phyloP scores from a whole-genome alignment of 2,113 vertebrate species.

The Serilophus lunatus region DNA sequence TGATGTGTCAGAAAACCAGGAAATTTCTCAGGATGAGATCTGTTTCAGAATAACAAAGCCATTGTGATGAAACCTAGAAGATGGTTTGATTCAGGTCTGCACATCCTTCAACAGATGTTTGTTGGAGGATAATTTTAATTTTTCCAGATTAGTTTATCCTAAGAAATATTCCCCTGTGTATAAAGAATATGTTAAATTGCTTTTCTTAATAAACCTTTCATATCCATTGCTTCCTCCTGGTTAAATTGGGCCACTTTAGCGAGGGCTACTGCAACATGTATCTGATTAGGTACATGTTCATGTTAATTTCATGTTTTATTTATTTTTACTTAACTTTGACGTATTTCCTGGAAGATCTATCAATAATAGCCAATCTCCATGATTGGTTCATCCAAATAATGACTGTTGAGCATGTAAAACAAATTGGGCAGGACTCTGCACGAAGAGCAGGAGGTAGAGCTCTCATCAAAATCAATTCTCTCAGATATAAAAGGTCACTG shows the following conservation, averaged over 20 bases:
- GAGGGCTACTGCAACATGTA: background rate
- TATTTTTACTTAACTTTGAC: background rate
- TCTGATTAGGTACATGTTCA: background rate
- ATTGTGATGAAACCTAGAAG: background rate
- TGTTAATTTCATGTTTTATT: background rate
- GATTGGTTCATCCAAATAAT: conserved; percentile 16
- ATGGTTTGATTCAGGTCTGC: background rate
- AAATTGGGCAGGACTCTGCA: background rate
- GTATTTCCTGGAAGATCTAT: conserved; percentile 12
- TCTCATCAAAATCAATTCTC: conserved; percentile 27
- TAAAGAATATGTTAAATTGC: background rate
- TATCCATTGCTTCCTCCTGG: background rate
- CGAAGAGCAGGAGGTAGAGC: background rate
- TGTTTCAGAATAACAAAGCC: background rate
- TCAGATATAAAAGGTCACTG: conserved; percentile 19
- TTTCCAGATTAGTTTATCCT: background rate
- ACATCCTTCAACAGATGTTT: background rate
- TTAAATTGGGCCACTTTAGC: background rate
- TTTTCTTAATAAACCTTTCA: background rate
- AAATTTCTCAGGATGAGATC: background rate
- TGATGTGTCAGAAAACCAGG: background rate
- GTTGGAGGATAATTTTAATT: background rate
- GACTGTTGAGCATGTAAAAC: background rate
- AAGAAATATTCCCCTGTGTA: background rate
- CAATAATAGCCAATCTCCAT: background rate